Base-by-base conservation (phyloP, 2,797 vertebrate genomes). In the Menidia menidia region DNA sequence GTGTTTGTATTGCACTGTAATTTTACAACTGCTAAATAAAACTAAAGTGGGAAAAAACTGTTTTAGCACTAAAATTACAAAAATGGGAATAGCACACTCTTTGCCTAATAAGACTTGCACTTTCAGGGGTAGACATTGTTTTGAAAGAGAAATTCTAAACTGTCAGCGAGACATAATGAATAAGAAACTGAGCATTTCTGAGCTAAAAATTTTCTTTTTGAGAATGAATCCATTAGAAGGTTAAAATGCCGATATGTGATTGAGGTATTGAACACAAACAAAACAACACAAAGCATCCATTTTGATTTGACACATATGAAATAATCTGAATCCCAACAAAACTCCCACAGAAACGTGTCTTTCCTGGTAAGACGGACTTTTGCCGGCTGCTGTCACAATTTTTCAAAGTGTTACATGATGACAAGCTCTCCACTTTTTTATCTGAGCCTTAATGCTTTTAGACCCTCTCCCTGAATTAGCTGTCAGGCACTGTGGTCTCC, bases 401-500 rank as follows among this genome's bases (percentile, higher is more conserved):
- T 82, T 73, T 76, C 75, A 47, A 52, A 82, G 75, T 16, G 42
- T 83, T 84, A 67, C 81, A 63, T 65, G 86, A 87, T 87, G 87
- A 90, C 89, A 88, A 86, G 75, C 73, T 78, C 75, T 79, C 76
- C 76, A 72, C 60, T 64, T 71, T 88, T 89, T 84, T 88, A 82
- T 89, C 84, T 64, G 9, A 73, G 75, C 75, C 77, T 77, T 87
- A 82, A 84, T 83, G 86, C 88, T 88, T 88, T 88, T 82, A 80
- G 77, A 81, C 80, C 71, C 74, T 69, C 60, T 86, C 80, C 84
- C 71, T 88, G 85, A 93, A 89, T 89, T 89, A 91, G 86, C 91
- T 87, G 92, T 88, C 87, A 90, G 81, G 67, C 52, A 6, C 60
- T 47, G 80, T 72, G 59, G 69, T 71, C 83, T 88, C 80, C 81